phyloP scores from a whole-genome alignment of 1,140 invertebrate species.

The Telenomus remus region DNA sequence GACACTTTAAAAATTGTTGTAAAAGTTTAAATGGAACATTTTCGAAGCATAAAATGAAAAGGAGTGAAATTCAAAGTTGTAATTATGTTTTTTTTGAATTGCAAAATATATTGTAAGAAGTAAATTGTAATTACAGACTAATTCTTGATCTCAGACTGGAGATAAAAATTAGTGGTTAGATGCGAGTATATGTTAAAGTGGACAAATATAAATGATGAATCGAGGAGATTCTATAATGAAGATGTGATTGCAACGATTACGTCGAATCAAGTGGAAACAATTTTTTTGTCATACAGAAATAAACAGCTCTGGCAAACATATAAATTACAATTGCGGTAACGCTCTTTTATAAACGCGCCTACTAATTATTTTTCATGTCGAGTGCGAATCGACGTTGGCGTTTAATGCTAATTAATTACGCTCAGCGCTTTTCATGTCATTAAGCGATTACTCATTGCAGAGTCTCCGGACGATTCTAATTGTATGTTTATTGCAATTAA shows the following conservation, averaged over 20 bases:
- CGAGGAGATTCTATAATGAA: no score
- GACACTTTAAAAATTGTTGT: no score
- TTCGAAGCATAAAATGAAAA: no score
- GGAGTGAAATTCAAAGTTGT: no score
- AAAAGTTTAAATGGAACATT: no score
- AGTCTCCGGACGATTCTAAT: constrained; percentile 44
- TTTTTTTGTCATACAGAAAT: constrained; percentile 29
- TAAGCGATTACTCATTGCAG: constrained; percentile 37
- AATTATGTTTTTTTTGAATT: no score
- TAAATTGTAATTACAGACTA: no score
- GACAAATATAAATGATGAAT: no score
- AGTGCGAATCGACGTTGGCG: constrained; percentile 51
- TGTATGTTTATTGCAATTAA: constrained; percentile 37
- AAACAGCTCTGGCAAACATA: not conserved
- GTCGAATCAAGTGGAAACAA: constrained; percentile 41
- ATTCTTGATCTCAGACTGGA: no score
- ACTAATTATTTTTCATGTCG: constrained; percentile 58
- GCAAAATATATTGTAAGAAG: no score
- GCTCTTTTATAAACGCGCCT: constrained; percentile 53
- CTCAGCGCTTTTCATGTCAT: constrained; percentile 48
- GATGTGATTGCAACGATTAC: constrained; percentile 29
- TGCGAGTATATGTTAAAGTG: no score
- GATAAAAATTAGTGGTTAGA: no score
- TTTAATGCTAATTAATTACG: constrained; percentile 57
- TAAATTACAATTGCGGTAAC: constrained; percentile 52